Conservation (phyloP, 1,140 invertebrate genomes). For the Meloidogyne floridensis region DNA sequence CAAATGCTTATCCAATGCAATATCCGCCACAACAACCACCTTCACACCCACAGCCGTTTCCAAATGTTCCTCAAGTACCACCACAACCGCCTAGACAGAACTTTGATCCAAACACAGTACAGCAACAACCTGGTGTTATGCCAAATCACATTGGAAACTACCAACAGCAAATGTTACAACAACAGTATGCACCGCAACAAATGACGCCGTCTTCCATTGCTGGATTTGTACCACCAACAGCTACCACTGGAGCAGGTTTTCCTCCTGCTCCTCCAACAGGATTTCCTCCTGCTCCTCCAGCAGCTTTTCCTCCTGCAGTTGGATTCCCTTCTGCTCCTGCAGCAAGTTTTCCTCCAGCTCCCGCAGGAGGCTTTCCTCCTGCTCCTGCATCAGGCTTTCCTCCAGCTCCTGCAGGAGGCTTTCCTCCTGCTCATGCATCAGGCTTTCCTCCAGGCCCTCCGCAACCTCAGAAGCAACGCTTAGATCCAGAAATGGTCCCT, state of each 20-base stretch:
- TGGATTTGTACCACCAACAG: background rate
- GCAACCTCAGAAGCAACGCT: conserved; percentile 49
- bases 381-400: conserved; percentile 1
- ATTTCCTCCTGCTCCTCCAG: conserved; percentile 19
- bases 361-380: background rate
- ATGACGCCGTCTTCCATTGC: background rate
- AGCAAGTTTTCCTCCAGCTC: background rate
- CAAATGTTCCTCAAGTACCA: too few relatives aligned
- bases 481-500: conserved; percentile 62
- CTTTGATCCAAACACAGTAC: too few relatives aligned
- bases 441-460: conserved; percentile 17
- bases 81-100: too few relatives aligned
- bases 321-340: background rate
- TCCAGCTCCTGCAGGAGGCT: background rate
- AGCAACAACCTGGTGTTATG: too few relatives aligned
- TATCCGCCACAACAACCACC: too few relatives aligned
- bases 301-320: background rate
- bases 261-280: conserved; percentile 2
- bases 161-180: too few relatives aligned
- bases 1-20: too few relatives aligned
- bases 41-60: too few relatives aligned
- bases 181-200: too few relatives aligned
- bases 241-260: background rate
- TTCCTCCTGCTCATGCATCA: conserved; percentile 7
- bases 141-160: too few relatives aligned